Evolutionary conservation across 2,888 invertebrate genomes (phyloP), one percentile per base, ranked within the genome.

Genomic region (Gryllus longicercus): DNA sequence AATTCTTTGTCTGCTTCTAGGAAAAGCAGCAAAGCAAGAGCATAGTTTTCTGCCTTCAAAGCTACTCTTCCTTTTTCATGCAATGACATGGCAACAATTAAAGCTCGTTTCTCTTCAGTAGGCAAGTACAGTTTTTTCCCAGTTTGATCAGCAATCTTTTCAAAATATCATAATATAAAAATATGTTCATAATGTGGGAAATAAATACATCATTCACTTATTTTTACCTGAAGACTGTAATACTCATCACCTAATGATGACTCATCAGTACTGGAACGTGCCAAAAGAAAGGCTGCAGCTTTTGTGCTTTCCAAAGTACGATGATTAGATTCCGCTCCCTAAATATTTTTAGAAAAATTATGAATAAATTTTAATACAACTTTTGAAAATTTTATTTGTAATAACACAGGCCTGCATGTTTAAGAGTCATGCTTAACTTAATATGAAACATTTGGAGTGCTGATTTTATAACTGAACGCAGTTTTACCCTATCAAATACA

Each of bases 1-100:
- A 93, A 92, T 85, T 92, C 92, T 76, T 91, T 88, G 84, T 96
- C 95, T 0, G 95, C 94, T 85, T 95, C 95, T 23, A 95, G 87
- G 25, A 95, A 88, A 82, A 95, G 88, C 11, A 95, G 89, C 11
- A 96, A 86, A 0, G 95, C 94, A 23, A 92, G 90, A 0, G 93
- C 88, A 84, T 91, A 93, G 84, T 94, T 91, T 81, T 91, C 90
- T 14, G 88, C 87, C 84, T 91, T 91, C 83, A 95, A 87, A 0
- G 93, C 92, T 1, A 91, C 88, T 21, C 92, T 89, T 0, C 95
- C 82, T 81, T 94, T 93, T 86, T 95, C 95, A 86, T 95, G 94
- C 77, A 95, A 88, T 8, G 95, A 92, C 88, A 96, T 91, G 0
- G 94, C 96, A 79, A 94, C 90, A 82, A 94, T 89, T 2, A 96